These are phyloP conservation scores for Cheiracanthium punctorium DNA, from an alignment of 2,888 invertebrate species.

Conservation along the genomic window DNA sequence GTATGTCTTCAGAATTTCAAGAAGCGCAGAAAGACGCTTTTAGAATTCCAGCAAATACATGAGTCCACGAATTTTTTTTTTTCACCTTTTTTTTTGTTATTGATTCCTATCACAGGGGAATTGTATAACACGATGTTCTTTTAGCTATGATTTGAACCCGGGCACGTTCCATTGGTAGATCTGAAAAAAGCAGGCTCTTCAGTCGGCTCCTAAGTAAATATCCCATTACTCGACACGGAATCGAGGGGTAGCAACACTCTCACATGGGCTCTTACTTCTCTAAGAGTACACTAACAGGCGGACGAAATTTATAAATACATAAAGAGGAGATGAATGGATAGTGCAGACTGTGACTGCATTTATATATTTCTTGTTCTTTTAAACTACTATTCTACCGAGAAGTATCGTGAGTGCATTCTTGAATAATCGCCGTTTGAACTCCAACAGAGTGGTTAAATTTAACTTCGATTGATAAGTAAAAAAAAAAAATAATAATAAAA, in stretches of 20 bases:
- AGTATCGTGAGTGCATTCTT: too few relatives aligned
- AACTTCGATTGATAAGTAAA: too few relatives aligned
- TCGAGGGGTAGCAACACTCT: background rate
- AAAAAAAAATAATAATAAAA: too few relatives aligned
- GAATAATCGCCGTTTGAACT: too few relatives aligned
- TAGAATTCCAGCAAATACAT: conserved; percentile 55
- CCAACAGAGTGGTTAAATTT: too few relatives aligned
- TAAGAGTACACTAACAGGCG: too few relatives aligned
- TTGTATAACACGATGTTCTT: conserved; percentile 37
- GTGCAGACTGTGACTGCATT: too few relatives aligned
- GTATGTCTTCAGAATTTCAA: conserved; percentile 44
- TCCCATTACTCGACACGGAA: conserved; percentile 26
- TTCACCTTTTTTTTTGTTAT: conserved; percentile 27
- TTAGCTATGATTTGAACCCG: conserved; percentile 33
- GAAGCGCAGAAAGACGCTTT: conserved; percentile 38
- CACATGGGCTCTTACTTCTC: too few relatives aligned
- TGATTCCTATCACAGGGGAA: conserved; percentile 17
- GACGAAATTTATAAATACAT: too few relatives aligned
- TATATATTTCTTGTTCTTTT: too few relatives aligned
- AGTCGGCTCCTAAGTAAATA: conserved; percentile 50
- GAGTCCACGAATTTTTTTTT: conserved; percentile 30
- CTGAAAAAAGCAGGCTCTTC: conserved; percentile 33
- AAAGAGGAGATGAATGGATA: too few relatives aligned
- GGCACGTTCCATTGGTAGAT: conserved; percentile 26
- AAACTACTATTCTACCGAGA: too few relatives aligned